Base-by-base conservation (phyloP, 2,888 invertebrate genomes). In the Heliconius sara region DNA sequence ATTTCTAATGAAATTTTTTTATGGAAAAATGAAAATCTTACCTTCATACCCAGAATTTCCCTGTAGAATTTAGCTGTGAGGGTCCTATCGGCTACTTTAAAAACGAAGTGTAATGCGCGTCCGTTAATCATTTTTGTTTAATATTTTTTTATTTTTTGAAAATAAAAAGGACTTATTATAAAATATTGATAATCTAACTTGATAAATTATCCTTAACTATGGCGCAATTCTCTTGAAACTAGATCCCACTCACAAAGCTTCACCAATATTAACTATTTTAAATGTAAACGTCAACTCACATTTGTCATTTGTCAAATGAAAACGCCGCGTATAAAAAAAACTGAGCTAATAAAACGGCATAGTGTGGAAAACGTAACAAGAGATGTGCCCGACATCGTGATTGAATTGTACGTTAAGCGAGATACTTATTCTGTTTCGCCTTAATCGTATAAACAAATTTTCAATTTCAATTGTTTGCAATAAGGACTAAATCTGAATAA, bases 1-100 rank as follows among this genome's bases (percentile, higher is more conserved):
- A 65, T 27, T 16, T 19, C 4, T 6, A 6, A 12, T 3, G 27
- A 30, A 30, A 66, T 3, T 0, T 66, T 43, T 75, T 47, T 9
- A 22, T 30, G 22, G 4, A 19, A 9, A 60, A 39, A 60, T 4
- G 1, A 39, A 34, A 39, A 22, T 34, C 92, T 94, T 94, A 98
- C 99, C 97, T 98, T 97, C 99, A 99, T 99, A 83, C 99, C 99
- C 63, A 99, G 96, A 84, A 99, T 96, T 88, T 98, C 97, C 79
- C 97, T 96, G 91, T 98, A 99, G 94, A 99, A 99, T 89, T 97
- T 96, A 1, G 97, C 96, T 27, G 98, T 98, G 83, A 96, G 96
- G 43, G 97, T 97, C 81, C 99, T 96, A 89, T 99, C 97, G 0
- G 98, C 98, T 84, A 99, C 97, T 96, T 99, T 99, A 89, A 99